These are phyloP conservation scores for Pachycephus smyrnensis DNA, from an alignment of 2,888 invertebrate genomes.

Conservation along the genomic window DNA sequence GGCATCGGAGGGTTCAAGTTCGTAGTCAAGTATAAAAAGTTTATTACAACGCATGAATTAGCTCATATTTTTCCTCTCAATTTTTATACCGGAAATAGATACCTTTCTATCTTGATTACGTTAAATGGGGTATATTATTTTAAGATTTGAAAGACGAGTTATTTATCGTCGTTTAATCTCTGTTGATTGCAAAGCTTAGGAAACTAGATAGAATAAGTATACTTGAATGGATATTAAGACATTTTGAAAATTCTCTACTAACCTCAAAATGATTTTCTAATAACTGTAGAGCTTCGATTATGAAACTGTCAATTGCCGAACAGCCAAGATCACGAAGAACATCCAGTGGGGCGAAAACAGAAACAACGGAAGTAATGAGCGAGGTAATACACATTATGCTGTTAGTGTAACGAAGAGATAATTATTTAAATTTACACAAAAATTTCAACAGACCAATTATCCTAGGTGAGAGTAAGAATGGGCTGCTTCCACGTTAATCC, in stretches of 20 bases:
- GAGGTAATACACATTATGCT: slow-evolving; percentile 13
- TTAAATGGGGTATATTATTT: neutral
- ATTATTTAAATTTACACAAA: neutral
- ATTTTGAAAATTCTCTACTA: neutral
- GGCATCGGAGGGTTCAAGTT: neutral
- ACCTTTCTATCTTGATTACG: neutral
- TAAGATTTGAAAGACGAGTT: neutral
- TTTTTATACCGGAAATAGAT: neutral
- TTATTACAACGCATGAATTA: neutral
- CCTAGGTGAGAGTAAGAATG: slow-evolving; percentile 25
- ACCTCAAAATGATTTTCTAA: neutral
- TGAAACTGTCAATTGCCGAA: slow-evolving; percentile 29
- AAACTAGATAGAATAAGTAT: neutral
- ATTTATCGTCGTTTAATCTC: neutral
- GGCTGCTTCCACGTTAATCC: slow-evolving; percentile 41
- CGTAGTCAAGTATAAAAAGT: neutral
- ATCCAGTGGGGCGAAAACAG: slow-evolving; percentile 10
- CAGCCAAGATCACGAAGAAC: slow-evolving; percentile 20
- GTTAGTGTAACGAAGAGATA: neutral
- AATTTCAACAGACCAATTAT: neutral
- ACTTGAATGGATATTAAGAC: neutral
- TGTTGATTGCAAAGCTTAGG: neutral
- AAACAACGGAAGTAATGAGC: slow-evolving; percentile 19
- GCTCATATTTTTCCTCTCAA: neutral
- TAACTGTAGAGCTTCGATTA: slow-evolving; percentile 6